phyloP scores from a whole-genome alignment of 1,140 invertebrate genomes.

The Megalonaias nervosa region DNA sequence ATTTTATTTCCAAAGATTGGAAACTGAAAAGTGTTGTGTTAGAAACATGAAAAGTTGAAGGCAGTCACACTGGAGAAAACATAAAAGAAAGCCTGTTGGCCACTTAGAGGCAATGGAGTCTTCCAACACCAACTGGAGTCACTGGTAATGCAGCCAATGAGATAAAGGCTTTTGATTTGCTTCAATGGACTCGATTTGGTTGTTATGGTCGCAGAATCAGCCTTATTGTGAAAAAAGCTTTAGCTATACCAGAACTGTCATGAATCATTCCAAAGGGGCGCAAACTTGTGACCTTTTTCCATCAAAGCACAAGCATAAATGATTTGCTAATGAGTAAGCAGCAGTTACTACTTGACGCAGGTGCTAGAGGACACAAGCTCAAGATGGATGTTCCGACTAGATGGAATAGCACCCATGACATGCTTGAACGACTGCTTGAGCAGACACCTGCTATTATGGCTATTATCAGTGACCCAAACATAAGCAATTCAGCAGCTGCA shows the following conservation, averaged over 20 bases:
- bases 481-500: too few species aligned
- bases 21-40: background rate
- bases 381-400: constrained; percentile 21
- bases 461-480: constrained; percentile 19
- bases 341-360: background rate
- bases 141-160: constrained; percentile 32
- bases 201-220: constrained; percentile 34
- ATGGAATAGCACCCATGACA: constrained; percentile 16
- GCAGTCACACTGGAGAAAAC: background rate
- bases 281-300: constrained; percentile 25
- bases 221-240: constrained; percentile 23
- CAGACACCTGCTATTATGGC: constrained; percentile 27
- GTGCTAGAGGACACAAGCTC: constrained; percentile 13
- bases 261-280: constrained; percentile 7
- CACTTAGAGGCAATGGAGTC: background rate
- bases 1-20: background rate
- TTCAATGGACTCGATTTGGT: constrained; percentile 18
- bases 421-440: constrained; percentile 19
- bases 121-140: constrained; percentile 8
- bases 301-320: constrained; percentile 20
- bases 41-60: background rate
- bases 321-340: constrained; percentile 13
- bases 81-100: background rate
- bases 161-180: constrained; percentile 11
- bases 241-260: constrained; percentile 3